Conservation (phyloP, 2,888 invertebrate species). For the Andrena camellia region DNA sequence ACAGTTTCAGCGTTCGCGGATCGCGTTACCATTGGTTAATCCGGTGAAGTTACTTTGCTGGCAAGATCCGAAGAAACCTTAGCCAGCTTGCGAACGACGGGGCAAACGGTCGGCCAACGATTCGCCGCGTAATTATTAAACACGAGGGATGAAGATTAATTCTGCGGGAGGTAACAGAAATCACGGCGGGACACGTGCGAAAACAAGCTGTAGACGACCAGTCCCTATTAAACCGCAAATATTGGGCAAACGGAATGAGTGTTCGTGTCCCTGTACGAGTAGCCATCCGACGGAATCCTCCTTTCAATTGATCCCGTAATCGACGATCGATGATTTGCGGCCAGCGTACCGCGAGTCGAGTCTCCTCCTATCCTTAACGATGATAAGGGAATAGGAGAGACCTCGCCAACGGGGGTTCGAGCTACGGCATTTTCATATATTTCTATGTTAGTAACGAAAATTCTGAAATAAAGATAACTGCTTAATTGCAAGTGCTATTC, state of each 20-base stretch:
- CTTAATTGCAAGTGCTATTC: no score
- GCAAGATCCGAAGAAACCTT: neutral
- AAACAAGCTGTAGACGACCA: conserved; percentile 26
- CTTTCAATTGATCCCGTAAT: conserved; percentile 7
- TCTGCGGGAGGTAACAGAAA: neutral
- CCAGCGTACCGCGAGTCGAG: neutral
- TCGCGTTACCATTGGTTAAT: no score
- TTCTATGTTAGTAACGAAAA: no score
- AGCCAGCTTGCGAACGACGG: no score
- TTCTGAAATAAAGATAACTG: no score
- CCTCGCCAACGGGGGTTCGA: no score
- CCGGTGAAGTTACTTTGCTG: no score
- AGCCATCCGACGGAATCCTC: conserved; percentile 17
- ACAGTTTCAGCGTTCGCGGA: no score
- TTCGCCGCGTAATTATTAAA: conserved; percentile 32
- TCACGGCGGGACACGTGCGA: conserved; percentile 12
- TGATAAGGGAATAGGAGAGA: no score
- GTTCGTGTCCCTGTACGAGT: conserved; percentile 25
- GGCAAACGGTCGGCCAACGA: neutral
- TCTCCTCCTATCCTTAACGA: neutral
- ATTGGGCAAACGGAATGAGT: conserved; percentile 48
- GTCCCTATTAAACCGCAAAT: conserved; percentile 54
- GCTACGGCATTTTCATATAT: no score
- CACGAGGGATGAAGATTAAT: conserved; percentile 15
- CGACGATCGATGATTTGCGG: neutral